These are phyloP conservation scores for Engraulis encrasicolus DNA, from an alignment of 2,113 vertebrate species.

Conservation along the genomic window DNA sequence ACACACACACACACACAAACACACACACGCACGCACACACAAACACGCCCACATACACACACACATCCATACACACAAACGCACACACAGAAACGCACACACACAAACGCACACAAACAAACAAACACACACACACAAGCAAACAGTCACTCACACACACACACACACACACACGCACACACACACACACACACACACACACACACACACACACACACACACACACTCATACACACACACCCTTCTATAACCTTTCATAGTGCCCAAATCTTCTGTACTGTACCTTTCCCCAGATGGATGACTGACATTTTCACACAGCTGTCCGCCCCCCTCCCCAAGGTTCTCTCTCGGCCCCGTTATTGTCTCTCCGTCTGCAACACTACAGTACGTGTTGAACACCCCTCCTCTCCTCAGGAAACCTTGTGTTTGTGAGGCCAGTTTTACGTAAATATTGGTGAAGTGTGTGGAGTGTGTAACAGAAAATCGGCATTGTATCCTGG, in stretches of 20 bases:
- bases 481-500: no score
- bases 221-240: conserved; percentile 6
- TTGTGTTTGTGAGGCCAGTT: neutral
- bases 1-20: neutral
- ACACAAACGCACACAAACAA: neutral
- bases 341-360: neutral
- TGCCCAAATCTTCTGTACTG: neutral
- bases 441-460: no score
- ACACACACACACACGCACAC: neutral
- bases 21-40: neutral
- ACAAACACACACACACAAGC: neutral
- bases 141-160: neutral
- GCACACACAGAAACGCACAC: neutral
- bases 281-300: conserved; percentile 8
- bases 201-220: neutral
- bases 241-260: neutral
- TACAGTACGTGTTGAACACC: neutral
- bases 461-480: no score
- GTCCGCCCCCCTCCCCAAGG: neutral
- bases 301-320: neutral
- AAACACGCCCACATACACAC: neutral
- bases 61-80: neutral
- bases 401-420: neutral
- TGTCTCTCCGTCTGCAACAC: neutral
- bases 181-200: neutral